These are phyloP conservation scores for Anguilla rostrata DNA, from an alignment of 2,113 vertebrate species.

Conservation along the genomic window DNA sequence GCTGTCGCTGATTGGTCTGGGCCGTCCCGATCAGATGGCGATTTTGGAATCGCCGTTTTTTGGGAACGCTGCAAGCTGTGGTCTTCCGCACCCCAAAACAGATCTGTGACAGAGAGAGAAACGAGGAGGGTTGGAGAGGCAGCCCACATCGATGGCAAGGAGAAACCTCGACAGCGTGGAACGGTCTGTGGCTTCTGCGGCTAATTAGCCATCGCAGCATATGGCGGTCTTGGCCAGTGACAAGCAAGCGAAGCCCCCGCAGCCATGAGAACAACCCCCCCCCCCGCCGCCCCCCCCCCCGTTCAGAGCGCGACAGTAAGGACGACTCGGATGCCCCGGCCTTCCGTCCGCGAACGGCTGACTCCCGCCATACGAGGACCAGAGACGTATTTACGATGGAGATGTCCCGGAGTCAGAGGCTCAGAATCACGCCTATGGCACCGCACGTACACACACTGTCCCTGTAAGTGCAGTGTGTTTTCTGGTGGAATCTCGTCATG, in stretches of 20 bases:
- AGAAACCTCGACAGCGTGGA: neutral
- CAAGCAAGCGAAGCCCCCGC: neutral
- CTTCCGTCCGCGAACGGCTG: neutral
- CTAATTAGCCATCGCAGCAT: neutral
- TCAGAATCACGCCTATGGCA: no score
- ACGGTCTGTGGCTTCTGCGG: neutral
- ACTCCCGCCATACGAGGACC: neutral
- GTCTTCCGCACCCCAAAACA: neutral
- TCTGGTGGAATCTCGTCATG: no score
- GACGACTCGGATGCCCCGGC: neutral
- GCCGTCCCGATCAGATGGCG: neutral
- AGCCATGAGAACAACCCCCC: neutral
- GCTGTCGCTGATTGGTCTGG: neutral
- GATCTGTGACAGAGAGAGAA: neutral
- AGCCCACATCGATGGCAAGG: neutral
- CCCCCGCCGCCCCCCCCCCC: neutral
- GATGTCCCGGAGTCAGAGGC: neutral
- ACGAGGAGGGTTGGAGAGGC: neutral
- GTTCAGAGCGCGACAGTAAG: neutral
- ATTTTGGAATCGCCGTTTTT: neutral
- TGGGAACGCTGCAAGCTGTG: neutral
- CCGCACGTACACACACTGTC: no score
- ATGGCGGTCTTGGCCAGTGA: neutral
- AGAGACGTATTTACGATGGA: neutral
- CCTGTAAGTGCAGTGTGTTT: no score